A percentile compares a stretch with the other conserved stretches of the same genome.
phyloP scores from a whole-genome alignment of 2,888 invertebrate species.

The Hirtodrosophila cameraria region DNA sequence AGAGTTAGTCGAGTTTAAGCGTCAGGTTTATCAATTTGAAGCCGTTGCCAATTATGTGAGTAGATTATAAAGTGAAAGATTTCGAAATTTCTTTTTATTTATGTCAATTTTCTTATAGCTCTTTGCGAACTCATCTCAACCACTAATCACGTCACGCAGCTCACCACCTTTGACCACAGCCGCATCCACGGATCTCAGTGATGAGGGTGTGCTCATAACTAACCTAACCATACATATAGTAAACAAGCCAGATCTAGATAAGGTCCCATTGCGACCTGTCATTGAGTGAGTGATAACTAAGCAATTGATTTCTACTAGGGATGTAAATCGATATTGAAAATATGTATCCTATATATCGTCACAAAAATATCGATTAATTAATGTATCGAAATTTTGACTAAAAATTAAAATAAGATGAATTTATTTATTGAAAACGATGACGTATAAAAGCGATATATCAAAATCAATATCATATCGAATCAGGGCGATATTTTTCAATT shows the following conservation, averaged over 20 bases:
- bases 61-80: slow-evolving; percentile 1
- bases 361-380: too few species aligned
- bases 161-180: slow-evolving; percentile 75
- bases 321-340: too few species aligned
- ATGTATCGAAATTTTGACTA: too few species aligned
- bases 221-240: slow-evolving; percentile 94
- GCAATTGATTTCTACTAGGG: too few species aligned
- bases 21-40: slow-evolving; percentile 91
- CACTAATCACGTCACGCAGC: slow-evolving; percentile 71
- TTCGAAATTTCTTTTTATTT: too few species aligned
- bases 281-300: slow-evolving; percentile 83
- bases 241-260: slow-evolving; percentile 88
- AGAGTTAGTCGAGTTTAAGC: slow-evolving; percentile 88
- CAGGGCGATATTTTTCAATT: too few species aligned
- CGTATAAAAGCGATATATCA: too few species aligned
- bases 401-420: too few species aligned
- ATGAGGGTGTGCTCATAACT: slow-evolving; percentile 89
- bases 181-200: slow-evolving; percentile 79
- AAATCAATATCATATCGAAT: too few species aligned
- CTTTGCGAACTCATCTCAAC: slow-evolving; percentile 78
- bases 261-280: slow-evolving; percentile 83
- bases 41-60: slow-evolving; percentile 88
- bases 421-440: too few species aligned
- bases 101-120: slow-evolving; percentile 58
- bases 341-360: too few species aligned